These are phyloP conservation scores for Sternotherus odoratus DNA, from an alignment of 2,797 vertebrate genomes.

Conservation along the genomic window DNA sequence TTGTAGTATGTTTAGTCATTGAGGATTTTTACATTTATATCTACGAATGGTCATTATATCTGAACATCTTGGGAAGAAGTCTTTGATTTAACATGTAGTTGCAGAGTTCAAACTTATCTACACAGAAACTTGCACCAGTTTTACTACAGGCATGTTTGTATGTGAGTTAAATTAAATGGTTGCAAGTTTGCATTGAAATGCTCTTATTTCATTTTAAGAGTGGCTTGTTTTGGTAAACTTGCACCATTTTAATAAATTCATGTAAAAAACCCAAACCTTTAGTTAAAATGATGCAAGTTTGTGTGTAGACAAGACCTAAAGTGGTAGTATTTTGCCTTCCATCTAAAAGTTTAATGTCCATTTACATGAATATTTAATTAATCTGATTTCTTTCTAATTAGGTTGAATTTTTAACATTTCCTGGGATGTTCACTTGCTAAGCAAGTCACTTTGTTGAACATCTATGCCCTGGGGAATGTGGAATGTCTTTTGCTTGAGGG, in stretches of 20 bases:
- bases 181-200: neutral
- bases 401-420: conserved; percentile 75
- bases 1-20: conserved; percentile 1
- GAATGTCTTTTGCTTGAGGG: conserved; percentile 64
- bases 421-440: conserved; percentile 61
- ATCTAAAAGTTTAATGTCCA: conserved; percentile 56
- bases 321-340: conserved; percentile 52
- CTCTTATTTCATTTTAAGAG: neutral
- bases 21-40: conserved; percentile 5
- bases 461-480: conserved; percentile 51
- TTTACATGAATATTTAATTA: conserved; percentile 68
- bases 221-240: conserved; percentile 16
- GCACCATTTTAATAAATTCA: neutral
- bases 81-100: neutral
- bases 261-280: neutral
- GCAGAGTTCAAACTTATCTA: neutral
- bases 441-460: conserved; percentile 69
- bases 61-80: neutral
- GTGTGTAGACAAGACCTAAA: neutral
- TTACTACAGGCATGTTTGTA: neutral
- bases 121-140: neutral
- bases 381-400: conserved; percentile 73
- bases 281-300: conserved; percentile 21
- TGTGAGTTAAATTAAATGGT: neutral
- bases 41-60: neutral